A percentile compares a stretch with the other conserved stretches of the same genome.
phyloP scores from a whole-genome alignment of 53 echinoderm and acorn worm genomes.

The Actinopyga echinites region DNA sequence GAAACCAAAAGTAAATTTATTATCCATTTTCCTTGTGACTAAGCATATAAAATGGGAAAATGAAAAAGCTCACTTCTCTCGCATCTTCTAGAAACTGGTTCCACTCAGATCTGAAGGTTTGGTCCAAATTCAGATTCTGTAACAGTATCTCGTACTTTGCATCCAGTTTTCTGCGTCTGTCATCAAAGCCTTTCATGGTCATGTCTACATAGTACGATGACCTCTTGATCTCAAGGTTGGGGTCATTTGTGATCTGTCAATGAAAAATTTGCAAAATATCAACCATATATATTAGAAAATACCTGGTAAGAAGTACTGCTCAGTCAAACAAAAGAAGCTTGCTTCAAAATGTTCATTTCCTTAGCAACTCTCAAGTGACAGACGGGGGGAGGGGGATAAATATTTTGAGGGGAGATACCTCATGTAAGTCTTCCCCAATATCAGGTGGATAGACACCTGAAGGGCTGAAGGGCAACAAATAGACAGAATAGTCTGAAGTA shows the following conservation, averaged over 20 bases:
- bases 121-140: slow-evolving; percentile 66
- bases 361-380: too few relatives aligned
- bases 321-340: too few relatives aligned
- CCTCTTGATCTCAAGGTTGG: slow-evolving; percentile 70
- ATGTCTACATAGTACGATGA: slow-evolving; percentile 70
- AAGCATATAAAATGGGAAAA: background rate
- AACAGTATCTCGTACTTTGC: slow-evolving; percentile 80
- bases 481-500: too few relatives aligned
- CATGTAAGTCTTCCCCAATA: too few relatives aligned
- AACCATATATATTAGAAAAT: too few relatives aligned
- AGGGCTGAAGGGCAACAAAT: too few relatives aligned
- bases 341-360: too few relatives aligned
- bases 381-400: too few relatives aligned
- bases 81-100: slow-evolving; percentile 94
- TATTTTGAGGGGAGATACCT: too few relatives aligned
- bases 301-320: too few relatives aligned
- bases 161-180: slow-evolving; percentile 69
- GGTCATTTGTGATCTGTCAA: slow-evolving; percentile 67
- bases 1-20: too few relatives aligned
- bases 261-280: background rate
- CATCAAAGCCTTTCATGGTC: slow-evolving; percentile 73
- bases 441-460: too few relatives aligned
- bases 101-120: slow-evolving; percentile 85
- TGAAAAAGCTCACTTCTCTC: slow-evolving; percentile 66
- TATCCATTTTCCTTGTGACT: slow-evolving; percentile 29